phyloP scores from a whole-genome alignment of 2,888 invertebrate species.

The Phaonia tiefii region DNA sequence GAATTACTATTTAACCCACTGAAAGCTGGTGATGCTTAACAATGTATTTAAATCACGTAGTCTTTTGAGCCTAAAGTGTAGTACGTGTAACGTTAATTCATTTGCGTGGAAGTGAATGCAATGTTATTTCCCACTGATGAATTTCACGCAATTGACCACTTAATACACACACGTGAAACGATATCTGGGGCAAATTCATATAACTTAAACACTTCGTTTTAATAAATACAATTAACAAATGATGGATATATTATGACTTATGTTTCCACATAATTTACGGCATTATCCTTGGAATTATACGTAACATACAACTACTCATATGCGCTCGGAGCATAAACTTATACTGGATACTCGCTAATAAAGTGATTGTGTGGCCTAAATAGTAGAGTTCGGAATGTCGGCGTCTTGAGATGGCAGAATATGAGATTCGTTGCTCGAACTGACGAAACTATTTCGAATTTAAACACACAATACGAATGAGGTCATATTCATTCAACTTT shows the following conservation, averaged over 20 bases:
- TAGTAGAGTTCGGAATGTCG: neutral
- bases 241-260: neutral
- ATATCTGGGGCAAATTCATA: neutral
- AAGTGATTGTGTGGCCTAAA: conserved; percentile 14
- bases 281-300: conserved; percentile 11
- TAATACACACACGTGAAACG: neutral
- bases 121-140: too few relatives aligned
- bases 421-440: conserved; percentile 7
- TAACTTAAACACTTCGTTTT: neutral
- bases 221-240: conserved; percentile 16
- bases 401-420: neutral
- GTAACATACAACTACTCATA: neutral
- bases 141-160: too few relatives aligned
- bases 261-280: conserved; percentile 10
- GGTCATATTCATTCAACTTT: conserved; percentile 46
- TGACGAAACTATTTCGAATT: conserved; percentile 38
- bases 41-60: too few relatives aligned
- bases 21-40: too few relatives aligned
- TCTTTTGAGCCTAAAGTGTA: too few relatives aligned
- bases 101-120: too few relatives aligned
- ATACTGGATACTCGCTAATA: neutral
- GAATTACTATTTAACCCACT: too few relatives aligned
- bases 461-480: conserved; percentile 35
- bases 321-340: neutral
- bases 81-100: too few relatives aligned